Percentiles rank a stretch among this genome's conserved stretches.
Conservation (phyloP, 2,113 vertebrate genomes). For the Vireo altiloquus region DNA sequence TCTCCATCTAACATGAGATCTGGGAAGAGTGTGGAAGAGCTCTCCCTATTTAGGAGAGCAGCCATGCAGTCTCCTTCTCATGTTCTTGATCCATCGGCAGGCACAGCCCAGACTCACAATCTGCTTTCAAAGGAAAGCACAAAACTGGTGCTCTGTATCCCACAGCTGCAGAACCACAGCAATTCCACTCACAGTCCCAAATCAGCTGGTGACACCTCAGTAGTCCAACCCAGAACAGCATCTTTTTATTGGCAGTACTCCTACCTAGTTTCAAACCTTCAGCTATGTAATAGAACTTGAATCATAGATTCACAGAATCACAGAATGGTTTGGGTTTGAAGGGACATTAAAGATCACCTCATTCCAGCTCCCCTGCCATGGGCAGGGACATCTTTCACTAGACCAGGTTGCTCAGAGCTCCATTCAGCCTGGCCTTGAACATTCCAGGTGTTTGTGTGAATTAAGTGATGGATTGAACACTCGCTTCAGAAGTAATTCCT, state of each 20-base stretch:
- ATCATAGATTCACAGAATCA: not conserved
- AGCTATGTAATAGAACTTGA: rapidly evolving
- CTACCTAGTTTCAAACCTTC: not conserved
- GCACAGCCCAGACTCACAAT: not conserved
- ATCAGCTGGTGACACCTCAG: not conserved
- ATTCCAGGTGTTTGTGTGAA: not conserved
- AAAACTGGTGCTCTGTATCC: not conserved
- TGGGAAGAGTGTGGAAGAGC: not conserved
- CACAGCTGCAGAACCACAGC: not conserved
- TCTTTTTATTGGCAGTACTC: not conserved
- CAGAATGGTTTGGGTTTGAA: not conserved
- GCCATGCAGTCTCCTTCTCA: not conserved
- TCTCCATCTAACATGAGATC: not conserved
- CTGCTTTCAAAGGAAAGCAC: not conserved
- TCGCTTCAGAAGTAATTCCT: not conserved
- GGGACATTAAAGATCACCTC: not conserved
- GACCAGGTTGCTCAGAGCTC: not conserved
- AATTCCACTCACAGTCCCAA: not conserved
- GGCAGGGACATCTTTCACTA: not conserved
- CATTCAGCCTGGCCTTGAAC: not conserved
- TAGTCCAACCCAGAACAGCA: not conserved
- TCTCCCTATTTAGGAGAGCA: not conserved
- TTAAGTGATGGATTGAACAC: not conserved
- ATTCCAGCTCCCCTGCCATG: not conserved
- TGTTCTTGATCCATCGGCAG: not conserved